Base-by-base conservation (phyloP, 2,888 invertebrate genomes). In the Drosophila vallismaia region DNA sequence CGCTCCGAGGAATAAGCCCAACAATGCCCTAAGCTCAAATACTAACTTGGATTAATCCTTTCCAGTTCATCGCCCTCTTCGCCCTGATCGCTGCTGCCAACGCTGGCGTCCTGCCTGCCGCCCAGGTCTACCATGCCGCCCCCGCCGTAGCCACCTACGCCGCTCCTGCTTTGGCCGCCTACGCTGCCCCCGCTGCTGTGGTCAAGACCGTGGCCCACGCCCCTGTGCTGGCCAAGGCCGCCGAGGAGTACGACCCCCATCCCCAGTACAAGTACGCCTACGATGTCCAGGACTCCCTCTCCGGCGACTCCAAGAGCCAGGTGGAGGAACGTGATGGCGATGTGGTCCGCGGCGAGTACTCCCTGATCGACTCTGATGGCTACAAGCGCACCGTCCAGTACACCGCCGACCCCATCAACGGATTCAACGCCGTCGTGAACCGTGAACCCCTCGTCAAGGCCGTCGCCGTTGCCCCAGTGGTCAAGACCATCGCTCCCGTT, bases 231-330 rank as follows among this genome's bases (percentile, higher is more conserved):
- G 60, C 86, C 72, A 89, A 88, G 74, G 68, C 70, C 40, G 81
- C 51, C 45, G 83, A 89, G 52, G 90, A 90, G 62, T 90, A 88
- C 75, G 90, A 91, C 60, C 88, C 90, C 57, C 89, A 91, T 77
- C 91, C 91, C 5, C 88, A 89, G 52, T 89, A 89, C 80, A 88
- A 88, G 69, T 91, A 77, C 75, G 86, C 86, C 36, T 91, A 91
- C 71, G 90, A 90, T 77, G 89, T 91, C 6, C 88, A 90, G 68
- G 91, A 91, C 62, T 42, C 79, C 3, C 63, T 90, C 19, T 90
- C 91, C 14, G 91, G 91, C 7, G 91, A 91, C 67, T 89, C 89
- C 50, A 91, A 91, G 81, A 90, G 82, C 74, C 91, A 91, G 74
- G 81, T 89, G 58, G 91, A 91, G 81, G 87, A 89, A 51, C 90